These are phyloP conservation scores for Nezara viridula DNA, from an alignment of 2,888 invertebrate genomes.

Conservation along the genomic window DNA sequence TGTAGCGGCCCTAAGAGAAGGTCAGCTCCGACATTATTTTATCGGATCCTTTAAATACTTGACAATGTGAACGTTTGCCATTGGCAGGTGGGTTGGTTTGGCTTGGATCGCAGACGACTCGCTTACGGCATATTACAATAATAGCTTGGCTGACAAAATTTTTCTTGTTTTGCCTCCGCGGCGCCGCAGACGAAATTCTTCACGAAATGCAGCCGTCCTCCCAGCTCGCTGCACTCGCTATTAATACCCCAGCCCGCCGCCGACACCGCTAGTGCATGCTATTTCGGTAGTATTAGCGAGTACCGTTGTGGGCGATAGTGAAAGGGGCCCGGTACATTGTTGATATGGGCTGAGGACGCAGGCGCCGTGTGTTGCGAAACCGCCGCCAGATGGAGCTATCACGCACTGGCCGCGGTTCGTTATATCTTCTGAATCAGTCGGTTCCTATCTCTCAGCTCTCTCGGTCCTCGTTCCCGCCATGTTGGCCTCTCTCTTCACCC, in stretches of 20 bases:
- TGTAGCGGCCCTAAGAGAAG: background rate
- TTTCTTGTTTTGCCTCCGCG: background rate
- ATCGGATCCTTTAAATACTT: constrained; percentile 19
- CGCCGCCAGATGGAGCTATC: constrained; percentile 35
- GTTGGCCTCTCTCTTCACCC: constrained; percentile 37
- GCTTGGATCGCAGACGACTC: constrained; percentile 22
- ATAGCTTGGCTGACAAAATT: background rate
- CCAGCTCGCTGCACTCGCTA: background rate
- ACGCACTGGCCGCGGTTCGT: background rate
- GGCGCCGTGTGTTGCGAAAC: constrained; percentile 9
- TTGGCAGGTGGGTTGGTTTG: constrained; percentile 7
- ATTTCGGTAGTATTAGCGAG: background rate
- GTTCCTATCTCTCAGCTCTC: background rate
- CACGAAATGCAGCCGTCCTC: background rate
- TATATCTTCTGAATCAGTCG: background rate
- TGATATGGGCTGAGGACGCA: background rate
- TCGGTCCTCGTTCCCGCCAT: background rate
- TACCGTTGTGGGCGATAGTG: constrained; percentile 17
- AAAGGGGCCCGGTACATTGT: background rate
- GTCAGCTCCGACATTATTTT: background rate
- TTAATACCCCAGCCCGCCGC: background rate
- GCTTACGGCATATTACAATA: background rate
- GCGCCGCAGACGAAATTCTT: background rate
- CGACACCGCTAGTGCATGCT: background rate
- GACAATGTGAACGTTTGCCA: background rate